Base-by-base conservation (phyloP, 2,888 invertebrate genomes). In the Venusia cambrica region DNA sequence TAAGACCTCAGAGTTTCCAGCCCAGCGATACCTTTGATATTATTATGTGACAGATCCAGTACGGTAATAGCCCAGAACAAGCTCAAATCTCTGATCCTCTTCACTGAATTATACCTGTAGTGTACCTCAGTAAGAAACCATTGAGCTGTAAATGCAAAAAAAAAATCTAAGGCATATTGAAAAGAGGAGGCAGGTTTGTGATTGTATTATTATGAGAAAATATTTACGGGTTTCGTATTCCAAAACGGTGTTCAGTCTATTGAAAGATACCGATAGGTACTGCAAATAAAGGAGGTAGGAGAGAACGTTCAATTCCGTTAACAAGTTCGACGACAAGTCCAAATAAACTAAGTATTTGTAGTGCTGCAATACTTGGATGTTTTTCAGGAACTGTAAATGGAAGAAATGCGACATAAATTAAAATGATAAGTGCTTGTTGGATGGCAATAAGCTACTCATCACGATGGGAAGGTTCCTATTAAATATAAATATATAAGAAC, bases 71-170 rank as follows among this genome's bases (percentile, higher is more conserved):
- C 90, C 92, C 92, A 92, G 61, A 91, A 91, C 8, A 63, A 59
- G 5, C 68, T 75, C 13, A 92, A 62, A 63, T 91, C 89, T 21
- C 73, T 72, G 41, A 92, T 89, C 30, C 57, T 55, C 31, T 69
- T 75, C 19, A 92, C 81, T 1, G 76, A 73, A 65, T 92, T 92
- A 55, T 79, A 78, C 24, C 89, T 89, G 41, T 90, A 89, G 72
- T 90, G 85, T 1, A 90, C 90, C 56, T 88, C 88, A 4, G 90
- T 89, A 40, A 92, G 71, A 57, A 90, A 90, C 85, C 89, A 89
- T 38, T 91, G 90, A 17, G 84, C 87, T 87, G 66, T 18, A 10
- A 26, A n/a, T n/a, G n/a, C n/a, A n/a, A n/a, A n/a, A n/a, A n/a
- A 16, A 2, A 14, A 13, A 19, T 14, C 6, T 22, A 4, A 5